phyloP scores from a whole-genome alignment of 2,888 invertebrate genomes.

The Zonitis immaculata region DNA sequence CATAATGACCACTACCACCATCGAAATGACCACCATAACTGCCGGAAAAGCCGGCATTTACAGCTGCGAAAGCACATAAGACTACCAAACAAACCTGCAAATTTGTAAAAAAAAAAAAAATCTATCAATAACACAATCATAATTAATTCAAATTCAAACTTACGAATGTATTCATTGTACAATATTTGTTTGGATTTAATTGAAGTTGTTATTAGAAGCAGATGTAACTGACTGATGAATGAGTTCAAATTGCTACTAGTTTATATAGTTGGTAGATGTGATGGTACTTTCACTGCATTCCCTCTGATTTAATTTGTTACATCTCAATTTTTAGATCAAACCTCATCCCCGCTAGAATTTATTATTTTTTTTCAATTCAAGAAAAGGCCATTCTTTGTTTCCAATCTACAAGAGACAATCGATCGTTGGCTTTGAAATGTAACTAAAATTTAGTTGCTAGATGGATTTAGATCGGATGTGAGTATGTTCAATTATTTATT shows the following conservation, averaged over 20 bases:
- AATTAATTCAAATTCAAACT: constrained; percentile 27
- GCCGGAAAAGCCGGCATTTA: constrained; percentile 42
- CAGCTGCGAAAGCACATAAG: constrained; percentile 39
- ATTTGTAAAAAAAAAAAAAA: not conserved
- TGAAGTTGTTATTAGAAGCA: constrained; percentile 21
- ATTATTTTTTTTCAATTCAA: no score
- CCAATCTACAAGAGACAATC: no score
- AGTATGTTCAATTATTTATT: no score
- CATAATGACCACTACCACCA: no score
- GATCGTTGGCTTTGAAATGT: no score
- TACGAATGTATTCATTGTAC: constrained; percentile 45
- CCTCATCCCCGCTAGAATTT: no score
- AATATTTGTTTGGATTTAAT: no score
- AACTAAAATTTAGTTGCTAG: no score
- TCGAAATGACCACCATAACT: constrained; percentile 34
- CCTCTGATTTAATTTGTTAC: constrained; percentile 10
- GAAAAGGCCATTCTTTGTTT: no score
- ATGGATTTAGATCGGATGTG: no score
- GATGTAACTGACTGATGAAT: constrained; percentile 36
- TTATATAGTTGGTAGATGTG: constrained; percentile 36
- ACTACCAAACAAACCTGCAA: constrained; percentile 40
- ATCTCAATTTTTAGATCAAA: not conserved
- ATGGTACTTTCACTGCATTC: constrained; percentile 38
- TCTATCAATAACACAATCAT: not conserved
- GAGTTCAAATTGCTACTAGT: constrained; percentile 28